Evolutionary conservation across 2,797 vertebrate species (phyloP), one percentile per base, ranked within the genome.

Genomic region (Channa striata): DNA sequence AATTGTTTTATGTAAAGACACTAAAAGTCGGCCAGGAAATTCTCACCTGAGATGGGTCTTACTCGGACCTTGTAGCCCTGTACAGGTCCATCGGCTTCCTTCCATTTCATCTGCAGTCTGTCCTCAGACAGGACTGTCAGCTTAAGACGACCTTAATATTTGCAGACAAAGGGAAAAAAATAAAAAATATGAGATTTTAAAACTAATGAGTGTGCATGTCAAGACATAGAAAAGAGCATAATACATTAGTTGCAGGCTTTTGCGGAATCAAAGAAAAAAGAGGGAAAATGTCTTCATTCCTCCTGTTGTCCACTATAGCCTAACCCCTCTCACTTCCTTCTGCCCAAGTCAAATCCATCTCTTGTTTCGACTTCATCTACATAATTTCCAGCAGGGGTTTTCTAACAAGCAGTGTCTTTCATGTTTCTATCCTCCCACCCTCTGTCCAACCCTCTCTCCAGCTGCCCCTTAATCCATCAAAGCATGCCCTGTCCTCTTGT

Each of bases 31-130:
- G 14, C 11, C 49, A 6, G 17, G 20, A 13, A 11, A 17, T 39
- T 68, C 90, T 91, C 83, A 98, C 97, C 97, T 95, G 96, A 96
- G 87, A 96, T 92, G 44, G 97, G 95, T 78, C 91, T 96, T 37
- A 98, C 95, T 78, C 95, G 92, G 62, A 98, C 95, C 84, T 97
- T 97, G 92, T 97, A 98, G 52, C 96, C 96, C 4, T 91, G 95
- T 74, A 94, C 80, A 0, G 86, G 94, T 10, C 95, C 95, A 21
- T 97, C 96, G 0, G 93, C 90, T 74, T 96, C 97, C 73, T 95
- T 96, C 97, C 97, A 99, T 78, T 97, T 97, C 94, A 98, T 97
- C 84, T 98, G 97, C 30, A 99, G 94, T 51, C 94, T 92, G 88
- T 98, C 96, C 90, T 97, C 96, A 0, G 96, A 95, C 17, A 99